phyloP scores from a whole-genome alignment of 2,888 invertebrate genomes.

The Caenorhabditis imperialis region DNA sequence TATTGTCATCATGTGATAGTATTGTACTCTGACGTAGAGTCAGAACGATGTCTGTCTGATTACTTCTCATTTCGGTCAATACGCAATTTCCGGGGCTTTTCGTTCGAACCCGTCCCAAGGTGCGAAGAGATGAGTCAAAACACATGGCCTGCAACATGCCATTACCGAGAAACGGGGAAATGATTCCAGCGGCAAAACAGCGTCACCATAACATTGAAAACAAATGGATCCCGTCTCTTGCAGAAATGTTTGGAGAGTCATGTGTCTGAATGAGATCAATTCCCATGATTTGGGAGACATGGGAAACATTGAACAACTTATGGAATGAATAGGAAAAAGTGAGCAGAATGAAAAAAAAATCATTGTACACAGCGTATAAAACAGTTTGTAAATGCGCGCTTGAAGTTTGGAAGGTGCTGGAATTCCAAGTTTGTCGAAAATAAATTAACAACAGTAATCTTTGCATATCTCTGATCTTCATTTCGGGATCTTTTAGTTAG shows the following conservation, averaged over 20 bases:
- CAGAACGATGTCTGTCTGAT: conserved; percentile 16
- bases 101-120: conserved; percentile 6
- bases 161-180: conserved; percentile 20
- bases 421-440: too few species aligned
- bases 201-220: conserved; percentile 5
- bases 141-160: conserved; percentile 38
- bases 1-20: too few species aligned
- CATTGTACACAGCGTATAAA: too few species aligned
- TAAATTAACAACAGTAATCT: too few species aligned
- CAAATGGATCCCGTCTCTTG: conserved; percentile 31
- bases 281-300: too few species aligned
- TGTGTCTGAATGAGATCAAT: neutral
- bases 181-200: conserved; percentile 21
- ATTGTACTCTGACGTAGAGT: conserved; percentile 35
- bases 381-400: too few species aligned
- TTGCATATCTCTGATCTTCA: too few species aligned
- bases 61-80: conserved; percentile 13
- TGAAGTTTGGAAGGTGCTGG: too few species aligned
- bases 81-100: conserved; percentile 7
- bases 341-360: too few species aligned
- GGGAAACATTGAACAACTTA: too few species aligned
- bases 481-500: too few species aligned
- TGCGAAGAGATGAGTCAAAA: conserved; percentile 18
- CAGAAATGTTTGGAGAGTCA: conserved; percentile 29
- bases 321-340: too few species aligned